These are phyloP conservation scores for Heliocidaris tuberculata DNA, from an alignment of 35 echinoderm and acorn worm species.

Conservation along the genomic window DNA sequence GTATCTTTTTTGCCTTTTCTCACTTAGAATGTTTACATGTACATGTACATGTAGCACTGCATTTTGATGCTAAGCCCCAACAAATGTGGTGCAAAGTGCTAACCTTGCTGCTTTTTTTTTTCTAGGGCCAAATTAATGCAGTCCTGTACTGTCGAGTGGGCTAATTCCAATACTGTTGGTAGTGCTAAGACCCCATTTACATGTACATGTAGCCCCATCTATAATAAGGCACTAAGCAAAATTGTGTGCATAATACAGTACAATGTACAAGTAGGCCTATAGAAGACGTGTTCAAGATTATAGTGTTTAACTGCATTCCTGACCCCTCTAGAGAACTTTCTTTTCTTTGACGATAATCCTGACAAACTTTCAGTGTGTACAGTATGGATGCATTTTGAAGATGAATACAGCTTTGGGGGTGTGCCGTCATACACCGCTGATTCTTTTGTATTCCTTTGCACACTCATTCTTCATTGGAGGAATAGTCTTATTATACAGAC, in stretches of 20 bases:
- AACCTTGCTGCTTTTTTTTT: no score
- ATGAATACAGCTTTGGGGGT: constrained; percentile 7
- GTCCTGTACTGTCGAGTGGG: no score
- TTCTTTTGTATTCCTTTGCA: constrained; percentile 30
- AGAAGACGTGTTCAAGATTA: not conserved
- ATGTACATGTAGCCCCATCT: no score
- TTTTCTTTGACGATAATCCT: not conserved
- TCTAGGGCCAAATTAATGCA: no score
- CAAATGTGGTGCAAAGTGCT: no score
- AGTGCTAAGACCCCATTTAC: no score
- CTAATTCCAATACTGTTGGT: no score
- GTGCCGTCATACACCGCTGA: not conserved
- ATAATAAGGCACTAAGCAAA: no score
- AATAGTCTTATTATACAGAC: not conserved
- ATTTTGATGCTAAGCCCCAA: no score
- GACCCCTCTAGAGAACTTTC: not conserved
- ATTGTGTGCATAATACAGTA: no score
- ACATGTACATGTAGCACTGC: not conserved
- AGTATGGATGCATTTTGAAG: not conserved
- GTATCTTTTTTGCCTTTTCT: no score
- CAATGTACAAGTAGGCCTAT: not conserved
- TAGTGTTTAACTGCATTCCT: not conserved
- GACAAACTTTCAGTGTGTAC: not conserved
- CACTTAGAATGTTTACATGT: no score
- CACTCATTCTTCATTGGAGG: not conserved